Conservation (phyloP, 1,140 invertebrate species). For the Hylaeus volcanicus region DNA sequence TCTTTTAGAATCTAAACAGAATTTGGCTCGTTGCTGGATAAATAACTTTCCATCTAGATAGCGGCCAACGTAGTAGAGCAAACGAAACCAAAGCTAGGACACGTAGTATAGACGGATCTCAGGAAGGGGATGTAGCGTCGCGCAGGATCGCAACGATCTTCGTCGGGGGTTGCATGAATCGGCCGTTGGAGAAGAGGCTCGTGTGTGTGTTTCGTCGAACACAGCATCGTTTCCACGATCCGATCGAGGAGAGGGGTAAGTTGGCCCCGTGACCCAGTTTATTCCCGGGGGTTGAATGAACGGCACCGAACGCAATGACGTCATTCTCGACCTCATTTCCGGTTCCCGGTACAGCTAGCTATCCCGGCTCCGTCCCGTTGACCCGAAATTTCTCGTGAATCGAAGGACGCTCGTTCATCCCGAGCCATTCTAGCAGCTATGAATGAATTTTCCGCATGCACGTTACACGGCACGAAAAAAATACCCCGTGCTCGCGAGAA, state of each 20-base stretch:
- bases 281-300: slow-evolving; percentile 74
- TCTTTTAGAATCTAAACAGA: too few species aligned
- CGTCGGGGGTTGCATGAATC: slow-evolving; percentile 21
- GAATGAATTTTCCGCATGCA: slow-evolving; percentile 60
- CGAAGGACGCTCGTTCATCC: slow-evolving; percentile 72
- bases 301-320: slow-evolving; percentile 69
- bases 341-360: slow-evolving; percentile 70
- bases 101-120: too few species aligned
- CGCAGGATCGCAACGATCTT: neutral
- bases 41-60: too few species aligned
- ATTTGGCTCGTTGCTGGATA: too few species aligned
- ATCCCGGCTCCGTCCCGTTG: slow-evolving; percentile 67
- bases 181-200: neutral
- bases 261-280: slow-evolving; percentile 68
- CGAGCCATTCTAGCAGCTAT: slow-evolving; percentile 51
- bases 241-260: slow-evolving; percentile 27
- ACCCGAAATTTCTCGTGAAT: slow-evolving; percentile 73
- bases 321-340: slow-evolving; percentile 75
- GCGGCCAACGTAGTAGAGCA: too few species aligned
- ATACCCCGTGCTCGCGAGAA: neutral
- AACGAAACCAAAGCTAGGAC: too few species aligned
- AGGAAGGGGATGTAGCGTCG: neutral
- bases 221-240: slow-evolving; percentile 36
- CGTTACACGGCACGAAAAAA: slow-evolving; percentile 6
- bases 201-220: slow-evolving; percentile 6